A percentile compares a stretch with the other conserved stretches of the same genome.
Evolutionary conservation across 92 coral and sea anemone species (phyloP).

Genomic region (Epizoanthus illoricatus): DNA sequence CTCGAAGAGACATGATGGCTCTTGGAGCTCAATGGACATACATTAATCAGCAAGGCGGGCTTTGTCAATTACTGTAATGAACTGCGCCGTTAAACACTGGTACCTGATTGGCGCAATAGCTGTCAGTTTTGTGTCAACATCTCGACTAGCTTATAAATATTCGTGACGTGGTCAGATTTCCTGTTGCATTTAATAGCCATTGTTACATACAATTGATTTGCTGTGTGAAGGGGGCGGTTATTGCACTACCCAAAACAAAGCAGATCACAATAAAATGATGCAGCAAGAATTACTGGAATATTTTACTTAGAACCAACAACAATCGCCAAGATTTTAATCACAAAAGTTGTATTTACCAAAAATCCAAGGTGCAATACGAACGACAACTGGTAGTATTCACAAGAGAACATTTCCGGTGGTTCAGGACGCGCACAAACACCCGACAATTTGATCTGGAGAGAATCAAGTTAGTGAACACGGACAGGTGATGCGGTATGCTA

Average conservation of each 20-base stretch:
- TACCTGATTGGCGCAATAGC: conserved; percentile 67
- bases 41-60: conserved; percentile 87
- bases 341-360: conserved; percentile 57
- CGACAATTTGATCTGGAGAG: conserved; percentile 25
- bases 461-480: neutral
- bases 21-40: conserved; percentile 68
- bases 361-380: conserved; percentile 59
- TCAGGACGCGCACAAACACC: conserved; percentile 1
- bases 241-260: conserved; percentile 70
- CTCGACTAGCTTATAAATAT: conserved; percentile 53
- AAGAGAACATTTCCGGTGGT: conserved; percentile 73
- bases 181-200: conserved; percentile 79
- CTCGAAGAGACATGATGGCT: conserved; percentile 82
- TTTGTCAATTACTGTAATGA: conserved; percentile 83
- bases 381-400: conserved; percentile 46
- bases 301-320: conserved; percentile 59
- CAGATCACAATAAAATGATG: conserved; percentile 82
- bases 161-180: conserved; percentile 79
- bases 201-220: conserved; percentile 72
- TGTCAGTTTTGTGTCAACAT: conserved; percentile 75
- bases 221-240: conserved; percentile 86
- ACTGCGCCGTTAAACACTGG: conserved; percentile 35
- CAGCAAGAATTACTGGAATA: conserved; percentile 80
- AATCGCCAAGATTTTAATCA: conserved; percentile 64
- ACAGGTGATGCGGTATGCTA: neutral